Base-by-base conservation (phyloP, 2,113 vertebrate species). In the Spilogale gracilis region DNA sequence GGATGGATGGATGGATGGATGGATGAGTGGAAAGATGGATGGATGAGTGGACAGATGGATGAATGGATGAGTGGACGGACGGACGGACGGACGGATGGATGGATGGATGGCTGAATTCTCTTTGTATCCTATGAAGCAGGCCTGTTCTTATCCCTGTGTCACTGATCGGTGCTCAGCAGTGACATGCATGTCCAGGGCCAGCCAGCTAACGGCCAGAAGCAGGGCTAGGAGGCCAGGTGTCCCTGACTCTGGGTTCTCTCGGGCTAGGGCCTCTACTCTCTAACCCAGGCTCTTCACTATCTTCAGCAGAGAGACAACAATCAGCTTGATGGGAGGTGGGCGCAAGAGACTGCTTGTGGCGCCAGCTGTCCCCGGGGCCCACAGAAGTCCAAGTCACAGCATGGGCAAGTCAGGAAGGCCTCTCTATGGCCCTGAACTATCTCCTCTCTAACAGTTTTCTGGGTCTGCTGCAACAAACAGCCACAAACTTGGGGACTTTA, bases 271-370 rank as follows among this genome's bases (percentile, higher is more conserved):
- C 73, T 52, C 18, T 50, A 8, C 4, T 21, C 9, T n/a, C 43
- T 25, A 1, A 32, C n/a, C 38, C 21, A 58, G 43, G 3, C 50
- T 81, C 30, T 6, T 27, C 38, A 30, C 13, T 3, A 8, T 32
- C 5, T 74, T 4, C 14, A 27, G 25, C 86, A 76, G 50, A 91
- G 65, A 78, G 48, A 43, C 32, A 56, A 14, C 25, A 38, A 14
- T 18, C 48, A 12, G 50, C 63, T 52, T n/a, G n/a, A 12, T 6
- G 5, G 1, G 20, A 87, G 87, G 43, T 2, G 58, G 23, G 56
- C 0, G 2, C 8, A 43, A 23, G 43, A 65, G 67, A 23, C 61
- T 14, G 17, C 17, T 30, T 0, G 0, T 1, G 58, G 30, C 32
- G 43, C 58, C 2, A 1, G 58, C 12, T 23, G 32, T 48, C 43